phyloP scores from a whole-genome alignment of 2,113 vertebrate species.

The Misgurnus mizolepis region DNA sequence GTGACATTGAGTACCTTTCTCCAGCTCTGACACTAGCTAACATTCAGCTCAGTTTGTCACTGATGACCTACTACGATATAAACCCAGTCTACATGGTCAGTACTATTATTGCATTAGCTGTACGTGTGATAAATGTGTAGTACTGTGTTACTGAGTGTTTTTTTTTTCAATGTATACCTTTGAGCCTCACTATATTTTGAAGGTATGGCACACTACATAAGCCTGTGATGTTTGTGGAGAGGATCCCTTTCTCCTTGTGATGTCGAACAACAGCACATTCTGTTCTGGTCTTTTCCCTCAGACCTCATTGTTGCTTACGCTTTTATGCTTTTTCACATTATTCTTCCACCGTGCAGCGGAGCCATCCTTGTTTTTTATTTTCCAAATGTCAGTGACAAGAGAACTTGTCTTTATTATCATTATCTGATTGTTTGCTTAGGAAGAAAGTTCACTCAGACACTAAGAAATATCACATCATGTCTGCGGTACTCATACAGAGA shows the following conservation, averaged over 20 bases:
- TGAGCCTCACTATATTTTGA: not conserved
- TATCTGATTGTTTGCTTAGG: not conserved
- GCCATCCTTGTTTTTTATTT: not conserved
- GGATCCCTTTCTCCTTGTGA: conserved; percentile 45
- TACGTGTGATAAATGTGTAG: too few relatives aligned
- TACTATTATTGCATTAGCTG: too few relatives aligned
- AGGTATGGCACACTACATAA: not conserved
- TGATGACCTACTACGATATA: too few relatives aligned
- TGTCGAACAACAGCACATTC: conserved; percentile 58
- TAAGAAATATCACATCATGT: not conserved
- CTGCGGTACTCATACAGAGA: not conserved
- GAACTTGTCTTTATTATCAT: not conserved
- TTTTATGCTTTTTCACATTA: not conserved
- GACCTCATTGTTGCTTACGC: not conserved
- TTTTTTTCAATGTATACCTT: not conserved
- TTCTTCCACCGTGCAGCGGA: not conserved
- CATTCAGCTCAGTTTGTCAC: too few relatives aligned
- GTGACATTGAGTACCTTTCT: too few relatives aligned
- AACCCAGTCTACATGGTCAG: too few relatives aligned
- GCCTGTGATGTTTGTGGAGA: conserved; percentile 47
- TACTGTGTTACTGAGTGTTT: too few relatives aligned
- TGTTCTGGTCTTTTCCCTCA: conserved; percentile 45
- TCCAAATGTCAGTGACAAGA: not conserved
- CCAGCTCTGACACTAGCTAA: too few relatives aligned
- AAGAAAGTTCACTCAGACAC: not conserved